Base-by-base conservation (phyloP, 2,888 invertebrate genomes). In the Scaptomyza tumidula region DNA sequence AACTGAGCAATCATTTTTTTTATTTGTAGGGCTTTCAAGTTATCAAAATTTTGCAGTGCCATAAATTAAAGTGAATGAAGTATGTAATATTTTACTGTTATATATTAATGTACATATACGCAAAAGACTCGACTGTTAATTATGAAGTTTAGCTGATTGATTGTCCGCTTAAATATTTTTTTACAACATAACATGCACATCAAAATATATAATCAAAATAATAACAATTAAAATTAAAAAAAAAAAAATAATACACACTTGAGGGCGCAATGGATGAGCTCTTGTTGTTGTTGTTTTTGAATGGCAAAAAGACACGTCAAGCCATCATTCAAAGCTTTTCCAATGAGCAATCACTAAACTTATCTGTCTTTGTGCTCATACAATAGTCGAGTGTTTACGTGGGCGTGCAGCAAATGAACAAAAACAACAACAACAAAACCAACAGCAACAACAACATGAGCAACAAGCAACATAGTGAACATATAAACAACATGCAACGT, bases 321-420 rank as follows among this genome's bases (percentile, higher is more conserved):
- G 88, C 74, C 69, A 82, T 87, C 86, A 74, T 76, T 87, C 86
- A 87, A 73, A 78, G 74, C 67, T 50, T 48, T 71, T 55, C 64
- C 64, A 62, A 73, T 75, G 76, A 75, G 50, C 75, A 71, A 60
- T 66, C 65, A 48, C 75, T 49, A 43, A 44, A 58, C 54, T 48
- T 56, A 65, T 67, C 53, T 55, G 41, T 3, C 37, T 44, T 71
- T 59, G 49, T 53, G 43, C 14, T 29, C 43, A 52, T 41, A 48
- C 63, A 52, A 54, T 75, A 55, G 58, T 64, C 75, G 46, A 82
- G 83, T 79, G 65, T 68, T 71, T 68, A 75, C 71, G 83, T 83
- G 83, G 83, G 83, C 83, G 83, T 88, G 86, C 67, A 71, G 58
- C 50, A 57, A 49, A 44, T 72, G 65, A 59, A 56, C 46, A 50